These are phyloP conservation scores for Cladopsammia gracilis DNA, from an alignment of 64 coral and sea anemone species.

Conservation along the genomic window DNA sequence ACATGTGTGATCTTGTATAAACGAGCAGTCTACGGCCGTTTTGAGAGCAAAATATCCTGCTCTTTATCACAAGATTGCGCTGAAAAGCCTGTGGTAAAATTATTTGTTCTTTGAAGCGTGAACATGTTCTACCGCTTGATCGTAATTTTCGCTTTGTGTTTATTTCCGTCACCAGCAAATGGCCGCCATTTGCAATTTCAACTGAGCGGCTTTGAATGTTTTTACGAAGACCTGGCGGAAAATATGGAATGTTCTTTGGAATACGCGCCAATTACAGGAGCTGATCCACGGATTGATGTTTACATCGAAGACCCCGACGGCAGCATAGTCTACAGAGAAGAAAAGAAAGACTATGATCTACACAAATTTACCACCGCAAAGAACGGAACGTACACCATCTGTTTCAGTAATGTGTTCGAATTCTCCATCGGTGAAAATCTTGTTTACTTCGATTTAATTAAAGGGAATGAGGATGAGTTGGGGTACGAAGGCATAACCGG, in stretches of 20 bases:
- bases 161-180: slow-evolving; percentile 13
- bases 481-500: slow-evolving; percentile 11
- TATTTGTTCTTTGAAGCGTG: background rate
- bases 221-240: slow-evolving; percentile 90
- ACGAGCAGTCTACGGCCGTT: background rate
- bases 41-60: background rate
- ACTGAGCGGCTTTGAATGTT: slow-evolving; percentile 96
- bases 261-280: slow-evolving; percentile 93
- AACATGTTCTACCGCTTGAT: background rate
- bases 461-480: slow-evolving; percentile 65
- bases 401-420: slow-evolving; percentile 98
- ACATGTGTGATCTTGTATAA: slow-evolving; percentile 26
- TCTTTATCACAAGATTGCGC: background rate
- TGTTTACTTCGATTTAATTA: slow-evolving; percentile 98
- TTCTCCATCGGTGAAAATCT: slow-evolving; percentile 93
- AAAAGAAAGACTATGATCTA: slow-evolving; percentile 96
- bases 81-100: background rate
- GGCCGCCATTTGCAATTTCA: slow-evolving; percentile 96
- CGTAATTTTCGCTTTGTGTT: slow-evolving; percentile 32
- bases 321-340: slow-evolving; percentile 76
- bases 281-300: slow-evolving; percentile 86
- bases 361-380: slow-evolving; percentile 81
- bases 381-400: slow-evolving; percentile 90
- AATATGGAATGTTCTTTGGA: slow-evolving; percentile 94
- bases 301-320: slow-evolving; percentile 88